Conservation (phyloP, 2,113 vertebrate species). For the Cromileptes altivelis region DNA sequence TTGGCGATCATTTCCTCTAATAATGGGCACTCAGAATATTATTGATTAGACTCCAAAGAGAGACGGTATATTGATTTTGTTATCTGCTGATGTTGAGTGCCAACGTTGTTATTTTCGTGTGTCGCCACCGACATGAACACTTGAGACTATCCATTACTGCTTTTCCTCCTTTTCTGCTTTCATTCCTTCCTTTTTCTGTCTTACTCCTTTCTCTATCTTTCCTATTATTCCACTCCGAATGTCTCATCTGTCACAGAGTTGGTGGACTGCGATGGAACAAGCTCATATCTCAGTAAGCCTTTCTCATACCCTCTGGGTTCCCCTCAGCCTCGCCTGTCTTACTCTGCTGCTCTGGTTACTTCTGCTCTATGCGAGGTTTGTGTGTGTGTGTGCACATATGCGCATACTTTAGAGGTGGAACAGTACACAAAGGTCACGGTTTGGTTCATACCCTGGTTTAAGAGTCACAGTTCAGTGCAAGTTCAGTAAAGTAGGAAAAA, state of each 20-base stretch:
- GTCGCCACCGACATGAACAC: constrained; percentile 40
- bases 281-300: constrained; percentile 47
- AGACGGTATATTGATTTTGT: constrained; percentile 74
- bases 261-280: constrained; percentile 54
- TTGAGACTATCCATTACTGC: constrained; percentile 36
- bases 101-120: constrained; percentile 58
- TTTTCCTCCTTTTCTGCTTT: not conserved
- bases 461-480: too few species aligned
- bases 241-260: constrained; percentile 41
- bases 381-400: constrained; percentile 11
- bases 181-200: not conserved
- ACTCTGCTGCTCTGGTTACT: constrained; percentile 45
- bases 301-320: constrained; percentile 47
- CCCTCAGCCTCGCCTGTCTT: constrained; percentile 19
- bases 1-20: constrained; percentile 67
- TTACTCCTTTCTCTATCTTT: constrained; percentile 3
- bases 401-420: not conserved
- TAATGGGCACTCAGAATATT: constrained; percentile 56
- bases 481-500: too few species aligned
- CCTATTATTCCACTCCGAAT: constrained; percentile 26
- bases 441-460: too few species aligned
- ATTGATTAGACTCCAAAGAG: constrained; percentile 72
- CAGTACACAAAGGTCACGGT: too few species aligned
- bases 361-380: constrained; percentile 33
- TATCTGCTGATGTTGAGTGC: constrained; percentile 60